A percentile compares a stretch with the other conserved stretches of the same genome.
Conservation (phyloP, 2,797 vertebrate species). For the Sebastes steindachneri region DNA sequence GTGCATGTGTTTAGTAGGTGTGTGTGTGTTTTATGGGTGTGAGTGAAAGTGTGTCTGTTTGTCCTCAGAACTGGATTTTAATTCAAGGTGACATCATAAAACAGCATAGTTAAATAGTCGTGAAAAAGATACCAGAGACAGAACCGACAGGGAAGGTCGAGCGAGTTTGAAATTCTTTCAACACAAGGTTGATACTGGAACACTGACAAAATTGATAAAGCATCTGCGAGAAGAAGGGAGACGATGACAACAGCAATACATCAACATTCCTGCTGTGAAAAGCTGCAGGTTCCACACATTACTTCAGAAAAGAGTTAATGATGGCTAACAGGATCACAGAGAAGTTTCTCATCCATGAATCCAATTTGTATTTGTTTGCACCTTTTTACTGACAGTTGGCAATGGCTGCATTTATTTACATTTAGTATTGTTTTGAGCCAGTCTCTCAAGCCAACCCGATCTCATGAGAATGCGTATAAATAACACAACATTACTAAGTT, state of each 20-base stretch:
- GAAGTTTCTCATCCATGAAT: neutral
- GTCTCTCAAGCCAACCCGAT: neutral
- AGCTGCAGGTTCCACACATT: neutral
- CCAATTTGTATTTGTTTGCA: neutral
- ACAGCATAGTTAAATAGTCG: neutral
- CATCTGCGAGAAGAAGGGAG: neutral
- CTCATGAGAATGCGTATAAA: too few relatives aligned
- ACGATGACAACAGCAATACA: neutral
- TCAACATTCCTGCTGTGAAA: conserved; percentile 9
- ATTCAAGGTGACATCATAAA: conserved; percentile 10
- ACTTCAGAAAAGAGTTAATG: neutral
- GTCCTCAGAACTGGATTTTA: conserved; percentile 17
- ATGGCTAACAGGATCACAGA: neutral
- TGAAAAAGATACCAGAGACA: neutral
- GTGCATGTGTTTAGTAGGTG: neutral
- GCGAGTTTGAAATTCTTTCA: conserved; percentile 16
- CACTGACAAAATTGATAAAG: conserved; percentile 4
- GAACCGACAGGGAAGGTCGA: conserved; percentile 16
- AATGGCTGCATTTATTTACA: neutral
- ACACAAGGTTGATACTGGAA: neutral
- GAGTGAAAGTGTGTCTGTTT: conserved; percentile 7
- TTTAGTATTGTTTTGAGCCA: neutral
- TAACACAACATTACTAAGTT: too few relatives aligned
- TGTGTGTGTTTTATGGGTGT: conserved; percentile 34
- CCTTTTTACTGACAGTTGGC: neutral